Evolutionary conservation across 1,140 invertebrate species (phyloP).

Genomic region (Papilio polytes): DNA sequence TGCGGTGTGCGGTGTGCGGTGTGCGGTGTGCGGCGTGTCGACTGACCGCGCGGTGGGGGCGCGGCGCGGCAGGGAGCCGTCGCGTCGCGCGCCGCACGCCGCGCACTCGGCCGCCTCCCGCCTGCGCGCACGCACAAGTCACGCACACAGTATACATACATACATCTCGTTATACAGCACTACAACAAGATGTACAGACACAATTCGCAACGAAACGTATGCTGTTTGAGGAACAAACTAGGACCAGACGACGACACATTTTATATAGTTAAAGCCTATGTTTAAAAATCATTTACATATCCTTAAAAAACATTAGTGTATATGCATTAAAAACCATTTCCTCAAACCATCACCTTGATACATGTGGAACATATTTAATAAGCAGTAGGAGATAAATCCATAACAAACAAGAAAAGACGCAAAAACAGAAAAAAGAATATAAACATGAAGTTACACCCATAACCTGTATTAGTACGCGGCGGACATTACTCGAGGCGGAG

Average conservation of each 20-base stretch:
- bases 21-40: neutral
- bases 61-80: conserved; percentile 68
- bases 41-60: conserved; percentile 68
- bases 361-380: neutral
- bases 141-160: conserved; percentile 6
- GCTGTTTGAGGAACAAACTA: too few relatives aligned
- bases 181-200: too few relatives aligned
- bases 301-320: neutral
- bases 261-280: too few relatives aligned
- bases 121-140: conserved; percentile 45
- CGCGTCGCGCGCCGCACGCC: conserved; percentile 53
- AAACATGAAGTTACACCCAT: neutral
- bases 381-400: conserved; percentile 15
- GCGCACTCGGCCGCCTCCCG: conserved; percentile 51
- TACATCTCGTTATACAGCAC: neutral
- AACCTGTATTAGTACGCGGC: conserved; percentile 40
- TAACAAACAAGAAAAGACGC: conserved; percentile 38
- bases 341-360: neutral
- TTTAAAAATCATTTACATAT: neutral
- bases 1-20: too few relatives aligned
- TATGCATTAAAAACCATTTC: conserved; percentile 3
- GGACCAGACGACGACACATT: too few relatives aligned
- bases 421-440: conserved; percentile 26
- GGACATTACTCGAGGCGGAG: conserved; percentile 42
- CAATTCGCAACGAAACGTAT: too few relatives aligned